Conservation (phyloP, 23 tunicate species). For the Oikopleura vanhoeffeni region DNA sequence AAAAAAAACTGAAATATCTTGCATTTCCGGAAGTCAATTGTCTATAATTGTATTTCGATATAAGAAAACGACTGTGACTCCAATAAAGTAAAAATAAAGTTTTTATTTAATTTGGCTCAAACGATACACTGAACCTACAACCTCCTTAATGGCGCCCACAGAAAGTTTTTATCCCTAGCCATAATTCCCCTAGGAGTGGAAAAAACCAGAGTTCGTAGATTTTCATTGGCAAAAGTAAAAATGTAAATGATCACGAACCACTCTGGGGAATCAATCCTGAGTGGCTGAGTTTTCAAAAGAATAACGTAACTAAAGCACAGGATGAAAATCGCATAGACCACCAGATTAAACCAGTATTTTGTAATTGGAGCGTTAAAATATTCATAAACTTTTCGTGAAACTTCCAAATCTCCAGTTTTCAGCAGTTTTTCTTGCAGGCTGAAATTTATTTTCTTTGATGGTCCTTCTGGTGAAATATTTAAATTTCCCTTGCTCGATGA, state of each 20-base stretch:
- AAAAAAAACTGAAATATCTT: no score
- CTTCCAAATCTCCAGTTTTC: conserved; percentile 12
- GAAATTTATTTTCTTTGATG: neutral
- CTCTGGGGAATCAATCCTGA: neutral
- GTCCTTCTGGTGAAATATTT: neutral
- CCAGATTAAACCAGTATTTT: conserved; percentile 64
- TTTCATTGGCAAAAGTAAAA: conserved; percentile 1
- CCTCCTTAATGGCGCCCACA: no score
- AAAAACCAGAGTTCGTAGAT: neutral
- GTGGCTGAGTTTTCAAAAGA: conserved; percentile 22
- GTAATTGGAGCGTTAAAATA: conserved; percentile 95
- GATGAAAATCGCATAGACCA: conserved; percentile 30
- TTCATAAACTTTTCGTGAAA: conserved; percentile 62
- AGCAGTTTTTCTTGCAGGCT: no score
- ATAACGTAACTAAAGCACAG: conserved; percentile 38
- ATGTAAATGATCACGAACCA: neutral
- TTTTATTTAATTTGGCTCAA: no score
- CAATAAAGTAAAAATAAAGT: no score
- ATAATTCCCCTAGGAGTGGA: neutral
- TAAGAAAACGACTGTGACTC: no score
- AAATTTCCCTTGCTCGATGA: no score
- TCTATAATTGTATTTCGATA: no score
- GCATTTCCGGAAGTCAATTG: no score
- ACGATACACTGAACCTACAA: no score
- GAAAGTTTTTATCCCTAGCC: no score